Evolutionary conservation across 2,113 vertebrate species (phyloP).

Genomic region (Cyphomyrus plagiostoma): DNA sequence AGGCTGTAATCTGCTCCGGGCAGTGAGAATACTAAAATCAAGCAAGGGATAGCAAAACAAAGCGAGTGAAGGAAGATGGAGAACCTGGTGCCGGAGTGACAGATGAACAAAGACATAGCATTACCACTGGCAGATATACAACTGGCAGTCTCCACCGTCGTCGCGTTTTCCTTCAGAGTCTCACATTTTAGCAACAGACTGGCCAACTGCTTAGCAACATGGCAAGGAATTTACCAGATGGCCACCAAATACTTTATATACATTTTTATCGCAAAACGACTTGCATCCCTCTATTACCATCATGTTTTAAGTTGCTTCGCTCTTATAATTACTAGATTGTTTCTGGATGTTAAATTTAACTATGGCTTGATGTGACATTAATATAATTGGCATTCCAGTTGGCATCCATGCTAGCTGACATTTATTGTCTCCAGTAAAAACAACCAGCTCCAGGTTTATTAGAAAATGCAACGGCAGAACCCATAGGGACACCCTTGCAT

Average conservation of each 20-base stretch:
- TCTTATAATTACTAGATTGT: background rate
- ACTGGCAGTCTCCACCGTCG: background rate
- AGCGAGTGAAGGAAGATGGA: background rate
- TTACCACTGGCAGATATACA: background rate
- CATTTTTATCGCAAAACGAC: too few relatives aligned
- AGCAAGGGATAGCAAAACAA: background rate
- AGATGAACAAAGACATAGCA: background rate
- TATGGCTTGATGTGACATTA: background rate
- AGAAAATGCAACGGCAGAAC: background rate
- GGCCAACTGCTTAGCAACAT: background rate
- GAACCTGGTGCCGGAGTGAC: background rate
- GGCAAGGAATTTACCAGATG: slow-evolving; percentile 8
- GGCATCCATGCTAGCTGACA: background rate
- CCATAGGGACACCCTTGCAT: background rate
- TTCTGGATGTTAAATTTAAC: background rate
- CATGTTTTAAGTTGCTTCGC: background rate
- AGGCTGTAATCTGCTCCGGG: background rate
- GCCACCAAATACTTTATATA: background rate
- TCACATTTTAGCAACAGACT: background rate
- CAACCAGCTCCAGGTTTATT: background rate
- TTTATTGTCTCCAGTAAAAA: background rate
- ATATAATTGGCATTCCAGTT: background rate
- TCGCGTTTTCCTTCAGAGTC: background rate
- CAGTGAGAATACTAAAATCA: background rate
- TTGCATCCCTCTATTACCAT: background rate